Conservation (phyloP, 2,888 invertebrate genomes). For the Oasisia sp. region DNA sequence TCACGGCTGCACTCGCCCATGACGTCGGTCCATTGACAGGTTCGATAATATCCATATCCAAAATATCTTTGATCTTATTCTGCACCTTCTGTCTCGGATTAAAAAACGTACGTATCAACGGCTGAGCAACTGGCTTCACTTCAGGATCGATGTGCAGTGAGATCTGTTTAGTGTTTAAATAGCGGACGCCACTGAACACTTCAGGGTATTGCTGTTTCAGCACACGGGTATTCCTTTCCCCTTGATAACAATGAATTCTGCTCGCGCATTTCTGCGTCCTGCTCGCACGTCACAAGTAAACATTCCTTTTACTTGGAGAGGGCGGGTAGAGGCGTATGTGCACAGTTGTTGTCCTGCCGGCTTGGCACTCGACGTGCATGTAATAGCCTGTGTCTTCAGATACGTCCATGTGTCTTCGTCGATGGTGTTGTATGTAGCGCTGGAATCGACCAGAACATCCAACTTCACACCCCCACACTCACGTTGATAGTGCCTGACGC, state of each 20-base stretch:
- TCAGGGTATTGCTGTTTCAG: not conserved
- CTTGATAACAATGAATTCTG: not conserved
- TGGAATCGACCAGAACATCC: too few relatives aligned
- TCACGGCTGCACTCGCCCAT: not conserved
- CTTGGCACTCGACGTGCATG: not conserved
- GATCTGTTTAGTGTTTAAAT: too few relatives aligned
- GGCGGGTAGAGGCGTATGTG: not conserved
- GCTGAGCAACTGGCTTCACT: not conserved
- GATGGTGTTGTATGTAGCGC: too few relatives aligned
- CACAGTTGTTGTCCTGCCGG: not conserved
- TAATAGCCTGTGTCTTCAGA: not conserved
- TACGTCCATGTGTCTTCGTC: too few relatives aligned
- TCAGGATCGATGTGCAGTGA: not conserved
- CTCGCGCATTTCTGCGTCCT: not conserved
- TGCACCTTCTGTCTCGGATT: not conserved
- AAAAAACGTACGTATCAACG: constrained; percentile 5
- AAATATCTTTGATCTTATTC: not conserved
- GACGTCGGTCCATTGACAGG: not conserved
- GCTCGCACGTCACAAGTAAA: not conserved
- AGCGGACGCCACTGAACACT: too few relatives aligned
- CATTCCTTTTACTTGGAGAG: not conserved
- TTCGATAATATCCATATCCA: not conserved
- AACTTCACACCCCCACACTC: too few relatives aligned
- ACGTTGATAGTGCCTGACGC: too few relatives aligned
- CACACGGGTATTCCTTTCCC: not conserved